Percentiles rank a stretch among this genome's conserved stretches.
Evolutionary conservation across 53 echinoderm and acorn worm genomes (phyloP).

Genomic region (Hippasteria phrygiana): DNA sequence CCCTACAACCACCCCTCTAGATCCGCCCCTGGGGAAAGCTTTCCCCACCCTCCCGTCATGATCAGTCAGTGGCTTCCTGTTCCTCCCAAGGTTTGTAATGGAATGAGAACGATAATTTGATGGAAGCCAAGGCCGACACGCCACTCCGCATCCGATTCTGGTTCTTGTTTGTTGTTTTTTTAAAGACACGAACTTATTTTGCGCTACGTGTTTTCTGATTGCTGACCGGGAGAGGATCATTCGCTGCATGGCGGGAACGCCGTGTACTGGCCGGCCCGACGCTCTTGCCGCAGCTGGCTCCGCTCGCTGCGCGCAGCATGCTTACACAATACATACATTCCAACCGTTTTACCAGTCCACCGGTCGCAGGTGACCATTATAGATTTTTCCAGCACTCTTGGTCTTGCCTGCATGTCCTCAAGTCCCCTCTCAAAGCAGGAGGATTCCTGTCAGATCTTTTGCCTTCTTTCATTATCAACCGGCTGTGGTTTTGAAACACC

Average conservation of each 20-base stretch:
- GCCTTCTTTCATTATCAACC: neutral
- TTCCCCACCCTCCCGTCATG: neutral
- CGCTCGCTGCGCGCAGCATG: too few species aligned
- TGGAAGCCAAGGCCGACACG: slow-evolving; percentile 4
- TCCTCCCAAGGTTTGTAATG: neutral
- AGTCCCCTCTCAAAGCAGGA: neutral
- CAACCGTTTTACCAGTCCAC: slow-evolving; percentile 23
- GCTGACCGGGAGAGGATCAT: too few species aligned
- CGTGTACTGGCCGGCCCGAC: too few species aligned
- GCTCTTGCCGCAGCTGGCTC: too few species aligned
- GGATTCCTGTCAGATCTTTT: slow-evolving; percentile 12
- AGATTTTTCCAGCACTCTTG: neutral
- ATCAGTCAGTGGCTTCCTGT: too few species aligned
- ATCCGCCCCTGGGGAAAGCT: neutral
- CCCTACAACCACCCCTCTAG: too few species aligned
- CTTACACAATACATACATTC: neutral
- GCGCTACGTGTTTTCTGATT: neutral
- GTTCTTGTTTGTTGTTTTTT: neutral
- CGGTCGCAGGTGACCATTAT: slow-evolving; percentile 43
- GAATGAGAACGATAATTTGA: slow-evolving; percentile 12
- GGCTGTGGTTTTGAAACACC: neutral
- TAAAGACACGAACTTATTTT: neutral
- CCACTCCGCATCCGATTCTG: neutral
- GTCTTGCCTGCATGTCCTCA: neutral
- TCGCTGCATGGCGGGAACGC: too few species aligned